Conservation (phyloP, 1,140 invertebrate genomes). For the Bombus waltoni region DNA sequence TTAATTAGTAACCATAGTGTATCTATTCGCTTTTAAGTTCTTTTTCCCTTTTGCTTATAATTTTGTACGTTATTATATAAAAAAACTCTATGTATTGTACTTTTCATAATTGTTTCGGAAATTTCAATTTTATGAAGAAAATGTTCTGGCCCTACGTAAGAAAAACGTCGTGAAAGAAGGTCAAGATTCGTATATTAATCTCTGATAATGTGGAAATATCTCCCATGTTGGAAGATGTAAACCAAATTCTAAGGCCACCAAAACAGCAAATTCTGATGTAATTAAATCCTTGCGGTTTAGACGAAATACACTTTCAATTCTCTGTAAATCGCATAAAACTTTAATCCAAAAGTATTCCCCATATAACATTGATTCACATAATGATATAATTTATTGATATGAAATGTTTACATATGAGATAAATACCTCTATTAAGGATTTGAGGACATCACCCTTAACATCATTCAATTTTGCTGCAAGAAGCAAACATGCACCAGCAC, state of each 20-base stretch:
- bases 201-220: conserved; percentile 97
- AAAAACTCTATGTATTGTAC: conserved; percentile 18
- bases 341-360: conserved; percentile 41
- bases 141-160: conserved; percentile 40
- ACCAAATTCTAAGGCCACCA: conserved; percentile 97
- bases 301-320: conserved; percentile 94
- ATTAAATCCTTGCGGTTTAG: conserved; percentile 96
- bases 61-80: conserved; percentile 20
- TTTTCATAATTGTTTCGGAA: conserved; percentile 18
- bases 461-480: conserved; percentile 98
- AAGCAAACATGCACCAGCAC: conserved; percentile 96
- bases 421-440: conserved; percentile 92
- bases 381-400: conserved; percentile 30
- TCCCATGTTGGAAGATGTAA: conserved; percentile 95
- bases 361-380: conserved; percentile 32
- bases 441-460: conserved; percentile 94
- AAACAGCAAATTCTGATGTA: conserved; percentile 95
- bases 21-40: conserved; percentile 3
- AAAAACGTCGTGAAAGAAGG: conserved; percentile 67
- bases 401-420: conserved; percentile 33
- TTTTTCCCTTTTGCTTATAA: not conserved
- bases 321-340: conserved; percentile 84
- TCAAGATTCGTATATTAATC: conserved; percentile 94
- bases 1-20: not conserved
- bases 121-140: conserved; percentile 34